Conservation (phyloP, 2,888 invertebrate genomes). For the Cyclophora albipunctata region DNA sequence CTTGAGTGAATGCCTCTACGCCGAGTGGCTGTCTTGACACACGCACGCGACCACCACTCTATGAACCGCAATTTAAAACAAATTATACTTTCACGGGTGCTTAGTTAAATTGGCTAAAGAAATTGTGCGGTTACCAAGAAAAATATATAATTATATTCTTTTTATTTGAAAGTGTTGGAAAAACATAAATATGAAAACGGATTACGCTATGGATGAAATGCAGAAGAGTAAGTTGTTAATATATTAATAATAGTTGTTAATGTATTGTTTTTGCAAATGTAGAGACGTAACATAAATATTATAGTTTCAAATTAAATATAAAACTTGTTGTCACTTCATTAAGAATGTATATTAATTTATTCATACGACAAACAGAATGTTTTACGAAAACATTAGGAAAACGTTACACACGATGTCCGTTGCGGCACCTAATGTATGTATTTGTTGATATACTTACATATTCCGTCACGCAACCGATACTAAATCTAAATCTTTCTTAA, state of each 20-base stretch:
- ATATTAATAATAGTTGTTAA: too few species aligned
- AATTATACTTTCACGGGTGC: constrained; percentile 47
- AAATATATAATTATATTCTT: constrained; percentile 34
- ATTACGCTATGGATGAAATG: constrained; percentile 72
- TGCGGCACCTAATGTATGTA: too few species aligned
- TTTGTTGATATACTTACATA: too few species aligned
- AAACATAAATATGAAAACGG: constrained; percentile 64
- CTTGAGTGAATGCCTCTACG: constrained; percentile 50
- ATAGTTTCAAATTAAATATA: too few species aligned
- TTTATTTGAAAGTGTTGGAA: constrained; percentile 49
- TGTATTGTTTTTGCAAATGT: too few species aligned
- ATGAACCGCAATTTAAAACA: constrained; percentile 30
- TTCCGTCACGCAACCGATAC: too few species aligned
- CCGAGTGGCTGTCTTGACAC: constrained; percentile 48
- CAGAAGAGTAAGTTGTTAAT: constrained; percentile 62
- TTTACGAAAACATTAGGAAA: too few species aligned
- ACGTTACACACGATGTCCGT: too few species aligned
- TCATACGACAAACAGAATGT: background rate
- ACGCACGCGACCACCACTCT: constrained; percentile 17
- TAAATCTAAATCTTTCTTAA: too few species aligned
- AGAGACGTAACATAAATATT: too few species aligned
- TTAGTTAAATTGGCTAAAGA: constrained; percentile 36
- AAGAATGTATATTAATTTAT: background rate
- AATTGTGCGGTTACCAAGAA: constrained; percentile 42
- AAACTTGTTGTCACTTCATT: too few species aligned